phyloP scores from a whole-genome alignment of 2,113 vertebrate species.

The Turdus rufiventris region DNA sequence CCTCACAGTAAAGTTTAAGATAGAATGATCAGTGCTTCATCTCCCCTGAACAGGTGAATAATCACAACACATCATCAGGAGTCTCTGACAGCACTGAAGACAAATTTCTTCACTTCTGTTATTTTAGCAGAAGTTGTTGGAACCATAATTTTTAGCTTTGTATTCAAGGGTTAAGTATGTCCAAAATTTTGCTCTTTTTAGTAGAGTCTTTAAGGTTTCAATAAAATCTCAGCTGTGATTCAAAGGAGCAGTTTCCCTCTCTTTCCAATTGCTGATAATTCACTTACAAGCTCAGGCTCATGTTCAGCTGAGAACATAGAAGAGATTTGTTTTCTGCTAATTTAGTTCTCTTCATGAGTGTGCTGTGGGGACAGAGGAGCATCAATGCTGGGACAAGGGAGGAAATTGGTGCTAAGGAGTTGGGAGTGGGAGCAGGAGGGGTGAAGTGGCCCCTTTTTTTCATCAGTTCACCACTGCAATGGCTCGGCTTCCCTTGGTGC shows the following conservation, averaged over 20 bases:
- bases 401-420: neutral
- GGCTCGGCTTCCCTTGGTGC: neutral
- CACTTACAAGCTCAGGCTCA: neutral
- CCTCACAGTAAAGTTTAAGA: neutral
- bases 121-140: neutral
- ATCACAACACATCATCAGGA: neutral
- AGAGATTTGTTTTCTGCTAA: neutral
- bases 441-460: neutral
- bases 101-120: neutral
- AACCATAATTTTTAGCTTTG: neutral
- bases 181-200: neutral
- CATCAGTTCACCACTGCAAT: neutral
- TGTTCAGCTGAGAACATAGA: neutral
- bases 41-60: neutral
- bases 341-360: neutral
- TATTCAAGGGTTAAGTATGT: neutral
- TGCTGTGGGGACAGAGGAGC: neutral
- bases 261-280: neutral
- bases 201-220: rapidly evolving
- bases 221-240: neutral
- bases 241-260: neutral
- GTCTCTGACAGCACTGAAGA: neutral
- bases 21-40: neutral
- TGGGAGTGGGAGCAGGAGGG: neutral
- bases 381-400: neutral